phyloP scores from a whole-genome alignment of 2,113 vertebrate genomes.

The Pleuronectes platessa region DNA sequence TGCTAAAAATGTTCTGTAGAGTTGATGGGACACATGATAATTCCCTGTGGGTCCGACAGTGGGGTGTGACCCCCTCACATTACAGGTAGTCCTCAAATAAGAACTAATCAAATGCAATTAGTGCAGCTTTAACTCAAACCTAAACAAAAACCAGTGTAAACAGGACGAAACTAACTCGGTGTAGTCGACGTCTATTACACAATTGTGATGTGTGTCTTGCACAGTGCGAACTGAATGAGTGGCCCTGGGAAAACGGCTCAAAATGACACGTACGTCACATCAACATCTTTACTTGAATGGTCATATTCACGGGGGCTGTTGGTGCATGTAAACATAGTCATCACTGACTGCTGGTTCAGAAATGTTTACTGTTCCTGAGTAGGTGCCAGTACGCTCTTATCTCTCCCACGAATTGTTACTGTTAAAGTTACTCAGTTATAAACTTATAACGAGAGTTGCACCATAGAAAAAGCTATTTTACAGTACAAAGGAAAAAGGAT shows the following conservation, averaged over 20 bases:
- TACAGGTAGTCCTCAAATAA: too few species aligned
- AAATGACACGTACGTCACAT: background rate
- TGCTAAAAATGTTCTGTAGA: too few species aligned
- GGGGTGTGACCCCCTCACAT: too few species aligned
- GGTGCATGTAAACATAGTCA: conserved; percentile 57
- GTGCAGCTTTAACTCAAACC: conserved; percentile 3
- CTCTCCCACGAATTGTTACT: conserved; percentile 66
- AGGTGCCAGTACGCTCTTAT: conserved; percentile 36
- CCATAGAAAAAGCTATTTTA: conserved; percentile 81
- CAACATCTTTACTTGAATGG: conserved; percentile 32
- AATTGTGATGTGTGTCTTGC: conserved; percentile 5
- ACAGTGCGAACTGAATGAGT: background rate
- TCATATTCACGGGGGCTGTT: background rate
- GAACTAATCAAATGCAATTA: background rate
- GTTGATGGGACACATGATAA: background rate
- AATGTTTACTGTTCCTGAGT: conserved; percentile 55
- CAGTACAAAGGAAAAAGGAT: conserved; percentile 79
- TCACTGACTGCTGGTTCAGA: conserved; percentile 40
- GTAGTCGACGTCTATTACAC: background rate
- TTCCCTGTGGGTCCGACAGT: too few species aligned
- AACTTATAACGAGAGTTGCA: conserved; percentile 64
- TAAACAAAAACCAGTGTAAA: background rate
- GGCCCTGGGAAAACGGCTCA: background rate
- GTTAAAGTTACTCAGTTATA: conserved; percentile 70
- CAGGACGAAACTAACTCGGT: background rate